phyloP scores from a whole-genome alignment of 2,888 invertebrate species.

The Pristionchus maxplancki region DNA sequence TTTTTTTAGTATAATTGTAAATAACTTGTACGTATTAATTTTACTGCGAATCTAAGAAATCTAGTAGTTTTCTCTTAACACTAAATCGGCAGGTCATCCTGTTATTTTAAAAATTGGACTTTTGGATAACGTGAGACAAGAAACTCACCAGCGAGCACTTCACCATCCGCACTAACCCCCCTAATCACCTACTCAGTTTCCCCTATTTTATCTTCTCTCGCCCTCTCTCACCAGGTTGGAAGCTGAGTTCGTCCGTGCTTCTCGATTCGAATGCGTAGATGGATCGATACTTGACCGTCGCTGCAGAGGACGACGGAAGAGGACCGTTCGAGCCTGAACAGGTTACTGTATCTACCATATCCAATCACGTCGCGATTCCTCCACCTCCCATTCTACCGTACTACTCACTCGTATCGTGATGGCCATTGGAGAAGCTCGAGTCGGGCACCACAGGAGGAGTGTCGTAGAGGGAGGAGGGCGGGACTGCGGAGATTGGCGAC shows the following conservation, averaged over 20 bases:
- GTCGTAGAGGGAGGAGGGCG: constrained; percentile 47
- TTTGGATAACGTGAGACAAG: no score
- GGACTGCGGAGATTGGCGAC: constrained; percentile 3
- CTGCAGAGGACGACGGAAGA: constrained; percentile 60
- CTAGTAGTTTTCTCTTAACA: no score
- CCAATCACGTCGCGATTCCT: not conserved
- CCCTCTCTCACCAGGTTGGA: constrained; percentile 83
- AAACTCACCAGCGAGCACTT: not conserved
- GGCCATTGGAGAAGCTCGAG: constrained; percentile 31
- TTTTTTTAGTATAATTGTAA: no score
- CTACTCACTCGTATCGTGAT: constrained; percentile 50
- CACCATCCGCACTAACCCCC: not conserved
- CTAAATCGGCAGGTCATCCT: no score
- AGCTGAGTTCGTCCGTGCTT: constrained; percentile 92
- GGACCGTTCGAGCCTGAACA: constrained; percentile 49
- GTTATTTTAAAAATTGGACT: no score
- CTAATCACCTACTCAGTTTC: not conserved
- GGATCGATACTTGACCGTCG: constrained; percentile 86
- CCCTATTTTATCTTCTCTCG: not conserved
- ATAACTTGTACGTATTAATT: no score
- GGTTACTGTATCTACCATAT: not conserved
- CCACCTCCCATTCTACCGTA: not conserved
- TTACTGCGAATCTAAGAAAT: no score
- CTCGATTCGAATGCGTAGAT: constrained; percentile 94
- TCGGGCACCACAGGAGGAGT: constrained; percentile 51